phyloP scores from a whole-genome alignment of 35 echinoderm and acorn worm species.

The Apostichopus japonicus region DNA sequence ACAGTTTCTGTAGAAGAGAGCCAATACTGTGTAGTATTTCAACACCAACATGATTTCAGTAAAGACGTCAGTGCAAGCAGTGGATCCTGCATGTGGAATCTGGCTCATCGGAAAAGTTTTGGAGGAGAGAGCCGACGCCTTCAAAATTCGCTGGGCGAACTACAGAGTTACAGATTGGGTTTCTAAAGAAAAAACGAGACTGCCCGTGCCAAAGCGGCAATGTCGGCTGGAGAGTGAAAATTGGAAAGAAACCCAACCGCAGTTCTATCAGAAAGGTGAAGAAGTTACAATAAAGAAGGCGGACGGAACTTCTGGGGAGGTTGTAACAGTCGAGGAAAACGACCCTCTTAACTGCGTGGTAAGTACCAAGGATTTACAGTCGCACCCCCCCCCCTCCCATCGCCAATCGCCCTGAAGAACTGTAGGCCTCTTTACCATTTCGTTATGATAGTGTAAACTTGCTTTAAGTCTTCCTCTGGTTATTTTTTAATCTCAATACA shows the following conservation, averaged over 20 bases:
- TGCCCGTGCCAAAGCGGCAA: background rate
- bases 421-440: too few species aligned
- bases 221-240: background rate
- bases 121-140: background rate
- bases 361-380: too few species aligned
- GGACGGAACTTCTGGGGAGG: background rate
- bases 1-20: too few species aligned
- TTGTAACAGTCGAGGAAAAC: background rate
- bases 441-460: too few species aligned
- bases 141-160: background rate
- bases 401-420: too few species aligned
- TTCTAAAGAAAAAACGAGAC: background rate
- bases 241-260: background rate
- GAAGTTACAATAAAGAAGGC: background rate
- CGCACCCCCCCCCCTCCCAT: too few species aligned
- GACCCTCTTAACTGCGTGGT: too few species aligned
- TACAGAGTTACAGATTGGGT: background rate
- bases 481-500: too few species aligned
- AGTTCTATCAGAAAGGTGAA: background rate
- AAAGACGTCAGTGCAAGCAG: too few species aligned
- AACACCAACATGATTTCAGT: too few species aligned
- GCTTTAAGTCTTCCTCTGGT: too few species aligned
- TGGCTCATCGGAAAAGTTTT: background rate
- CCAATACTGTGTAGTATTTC: too few species aligned
- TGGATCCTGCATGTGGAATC: slow-evolving; percentile 27